phyloP scores from a whole-genome alignment of 2,888 invertebrate species.

The Drosophila incognita region DNA sequence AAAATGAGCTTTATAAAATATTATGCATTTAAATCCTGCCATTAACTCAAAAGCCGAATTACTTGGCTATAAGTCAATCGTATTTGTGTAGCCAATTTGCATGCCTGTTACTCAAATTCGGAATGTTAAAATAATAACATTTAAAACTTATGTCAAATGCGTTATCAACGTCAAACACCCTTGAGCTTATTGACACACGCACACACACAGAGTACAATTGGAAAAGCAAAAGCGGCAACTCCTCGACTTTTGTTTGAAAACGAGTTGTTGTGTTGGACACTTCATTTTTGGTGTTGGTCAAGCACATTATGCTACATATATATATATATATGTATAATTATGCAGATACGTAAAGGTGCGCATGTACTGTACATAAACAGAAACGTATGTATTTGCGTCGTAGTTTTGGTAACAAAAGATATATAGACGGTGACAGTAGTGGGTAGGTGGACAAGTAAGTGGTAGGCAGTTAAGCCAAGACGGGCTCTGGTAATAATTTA shows the following conservation, averaged over 20 bases:
- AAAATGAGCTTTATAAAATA: background rate
- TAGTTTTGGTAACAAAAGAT: conserved; percentile 38
- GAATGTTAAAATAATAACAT: background rate
- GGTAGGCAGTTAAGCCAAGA: conserved; percentile 49
- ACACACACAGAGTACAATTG: background rate
- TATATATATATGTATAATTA: conserved; percentile 47
- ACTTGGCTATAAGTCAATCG: background rate
- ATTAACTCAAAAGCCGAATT: background rate
- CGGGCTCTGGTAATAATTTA: conserved; percentile 58
- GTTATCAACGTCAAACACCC: conserved; percentile 6
- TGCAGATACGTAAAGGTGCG: conserved; percentile 31
- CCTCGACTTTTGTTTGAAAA: conserved; percentile 69
- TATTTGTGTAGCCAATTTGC: background rate
- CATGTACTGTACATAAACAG: conserved; percentile 9
- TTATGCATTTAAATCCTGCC: background rate
- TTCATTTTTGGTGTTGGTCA: conserved; percentile 64
- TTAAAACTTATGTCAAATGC: background rate
- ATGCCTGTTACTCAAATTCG: background rate
- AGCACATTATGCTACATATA: conserved; percentile 61
- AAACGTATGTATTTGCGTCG: conserved; percentile 26
- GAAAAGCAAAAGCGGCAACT: conserved; percentile 54
- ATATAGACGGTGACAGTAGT: conserved; percentile 48
- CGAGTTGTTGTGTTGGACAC: conserved; percentile 61
- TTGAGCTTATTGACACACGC: background rate
- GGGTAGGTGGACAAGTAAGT: conserved; percentile 72